Evolutionary conservation across 2,113 vertebrate species (phyloP).

Genomic region (Suricata suricatta): DNA sequence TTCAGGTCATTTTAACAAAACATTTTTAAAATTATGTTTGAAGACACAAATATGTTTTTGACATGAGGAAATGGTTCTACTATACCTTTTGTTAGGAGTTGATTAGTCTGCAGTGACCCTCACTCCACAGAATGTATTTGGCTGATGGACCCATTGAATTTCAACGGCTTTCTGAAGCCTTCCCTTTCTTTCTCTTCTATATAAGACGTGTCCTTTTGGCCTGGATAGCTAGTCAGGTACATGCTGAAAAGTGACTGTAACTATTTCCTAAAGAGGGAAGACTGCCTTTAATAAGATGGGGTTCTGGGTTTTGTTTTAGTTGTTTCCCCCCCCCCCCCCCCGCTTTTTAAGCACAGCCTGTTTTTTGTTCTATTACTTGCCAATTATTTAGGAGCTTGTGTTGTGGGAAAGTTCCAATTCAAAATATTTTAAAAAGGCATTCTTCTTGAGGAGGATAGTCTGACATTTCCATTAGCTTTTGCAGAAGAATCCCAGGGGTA

Average conservation of each 20-base stretch:
- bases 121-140: background rate
- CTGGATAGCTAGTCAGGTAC: background rate
- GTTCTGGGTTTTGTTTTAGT: background rate
- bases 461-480: conserved; percentile 46
- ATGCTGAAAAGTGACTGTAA: background rate
- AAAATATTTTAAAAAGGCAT: conserved; percentile 60
- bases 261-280: background rate
- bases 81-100: background rate
- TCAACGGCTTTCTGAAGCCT: background rate
- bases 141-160: background rate
- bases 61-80: background rate
- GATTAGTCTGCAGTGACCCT: background rate
- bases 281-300: background rate
- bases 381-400: conserved; percentile 46
- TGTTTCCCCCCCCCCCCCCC: too few relatives aligned
- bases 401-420: conserved; percentile 55
- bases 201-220: background rate
- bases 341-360: background rate
- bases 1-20: conserved; percentile 39
- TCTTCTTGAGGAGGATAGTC: background rate
- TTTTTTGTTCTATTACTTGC: conserved; percentile 41
- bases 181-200: background rate
- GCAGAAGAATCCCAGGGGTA: background rate
- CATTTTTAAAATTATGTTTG: background rate
- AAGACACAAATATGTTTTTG: conserved; percentile 10